Conservation (phyloP, 2,113 vertebrate species). For the Phaethon lepturus region DNA sequence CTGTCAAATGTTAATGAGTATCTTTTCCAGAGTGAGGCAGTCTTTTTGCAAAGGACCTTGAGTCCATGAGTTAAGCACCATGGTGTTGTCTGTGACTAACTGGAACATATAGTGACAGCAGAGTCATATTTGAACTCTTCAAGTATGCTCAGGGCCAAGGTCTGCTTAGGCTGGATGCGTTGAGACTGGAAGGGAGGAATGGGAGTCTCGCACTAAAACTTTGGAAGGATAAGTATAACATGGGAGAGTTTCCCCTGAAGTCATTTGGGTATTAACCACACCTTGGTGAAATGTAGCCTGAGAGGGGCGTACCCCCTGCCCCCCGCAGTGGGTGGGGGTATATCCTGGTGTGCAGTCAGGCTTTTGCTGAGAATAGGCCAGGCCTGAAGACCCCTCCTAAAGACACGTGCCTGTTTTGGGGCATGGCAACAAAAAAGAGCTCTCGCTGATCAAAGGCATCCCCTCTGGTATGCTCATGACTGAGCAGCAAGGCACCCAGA, state of each 20-base stretch:
- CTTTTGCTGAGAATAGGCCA: background rate
- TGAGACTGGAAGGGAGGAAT: background rate
- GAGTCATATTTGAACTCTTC: background rate
- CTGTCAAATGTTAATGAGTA: background rate
- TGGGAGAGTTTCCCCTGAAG: background rate
- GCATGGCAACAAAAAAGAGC: rapidly evolving
- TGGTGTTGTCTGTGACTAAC: background rate
- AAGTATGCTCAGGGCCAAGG: background rate
- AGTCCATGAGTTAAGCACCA: background rate
- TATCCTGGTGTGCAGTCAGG: background rate
- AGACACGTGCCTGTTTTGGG: rapidly evolving
- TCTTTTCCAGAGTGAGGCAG: background rate
- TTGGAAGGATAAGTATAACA: background rate
- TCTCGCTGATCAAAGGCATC: background rate
- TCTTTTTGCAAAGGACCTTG: background rate
- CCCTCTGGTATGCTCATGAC: too few relatives aligned
- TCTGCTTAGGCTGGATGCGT: background rate
- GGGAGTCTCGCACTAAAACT: background rate
- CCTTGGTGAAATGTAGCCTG: background rate
- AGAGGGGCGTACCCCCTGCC: background rate
- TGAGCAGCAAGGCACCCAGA: background rate
- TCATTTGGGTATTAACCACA: background rate
- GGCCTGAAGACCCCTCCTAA: background rate
- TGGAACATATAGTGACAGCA: background rate
- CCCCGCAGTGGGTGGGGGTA: rapidly evolving